Evolutionary conservation across 2,888 invertebrate genomes (phyloP).

Genomic region (Gari tellinella): DNA sequence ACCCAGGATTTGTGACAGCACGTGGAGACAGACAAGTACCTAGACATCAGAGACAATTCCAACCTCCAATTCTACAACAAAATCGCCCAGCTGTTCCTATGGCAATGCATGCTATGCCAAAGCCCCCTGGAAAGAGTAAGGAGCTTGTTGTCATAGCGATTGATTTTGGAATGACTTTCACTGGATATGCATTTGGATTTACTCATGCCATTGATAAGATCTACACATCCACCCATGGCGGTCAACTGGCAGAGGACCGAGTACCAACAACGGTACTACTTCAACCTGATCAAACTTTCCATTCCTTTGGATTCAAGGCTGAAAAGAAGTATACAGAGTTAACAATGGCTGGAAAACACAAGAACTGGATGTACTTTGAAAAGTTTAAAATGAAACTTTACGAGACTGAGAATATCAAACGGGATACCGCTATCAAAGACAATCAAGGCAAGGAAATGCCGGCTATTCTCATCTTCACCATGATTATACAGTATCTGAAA

Average conservation of each 20-base stretch:
- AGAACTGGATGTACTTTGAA: conserved; percentile 37
- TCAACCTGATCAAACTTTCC: conserved; percentile 15
- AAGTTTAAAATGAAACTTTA: conserved; percentile 45
- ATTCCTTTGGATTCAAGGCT: conserved; percentile 38
- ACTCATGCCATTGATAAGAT: conserved; percentile 17
- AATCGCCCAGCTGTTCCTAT: too few relatives aligned
- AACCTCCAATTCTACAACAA: too few relatives aligned
- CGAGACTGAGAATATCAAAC: conserved; percentile 12
- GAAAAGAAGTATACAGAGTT: conserved; percentile 36
- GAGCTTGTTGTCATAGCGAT: conserved; percentile 34
- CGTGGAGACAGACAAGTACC: too few relatives aligned
- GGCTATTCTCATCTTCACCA: conserved; percentile 22
- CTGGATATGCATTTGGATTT: conserved; percentile 38
- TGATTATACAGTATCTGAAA: conserved; percentile 21
- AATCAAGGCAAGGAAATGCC: conserved; percentile 25
- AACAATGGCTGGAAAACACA: conserved; percentile 22
- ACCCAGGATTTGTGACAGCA: too few relatives aligned
- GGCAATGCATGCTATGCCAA: too few relatives aligned
- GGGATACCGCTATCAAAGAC: conserved; percentile 18
- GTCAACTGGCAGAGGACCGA: conserved; percentile 27
- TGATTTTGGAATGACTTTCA: conserved; percentile 36
- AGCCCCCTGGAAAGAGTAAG: not conserved
- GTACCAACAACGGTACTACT: conserved; percentile 36
- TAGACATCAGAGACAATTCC: too few relatives aligned
- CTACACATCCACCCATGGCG: conserved; percentile 12